phyloP scores from a whole-genome alignment of 2,888 invertebrate genomes.

The Callyntrura guangdongensis region DNA sequence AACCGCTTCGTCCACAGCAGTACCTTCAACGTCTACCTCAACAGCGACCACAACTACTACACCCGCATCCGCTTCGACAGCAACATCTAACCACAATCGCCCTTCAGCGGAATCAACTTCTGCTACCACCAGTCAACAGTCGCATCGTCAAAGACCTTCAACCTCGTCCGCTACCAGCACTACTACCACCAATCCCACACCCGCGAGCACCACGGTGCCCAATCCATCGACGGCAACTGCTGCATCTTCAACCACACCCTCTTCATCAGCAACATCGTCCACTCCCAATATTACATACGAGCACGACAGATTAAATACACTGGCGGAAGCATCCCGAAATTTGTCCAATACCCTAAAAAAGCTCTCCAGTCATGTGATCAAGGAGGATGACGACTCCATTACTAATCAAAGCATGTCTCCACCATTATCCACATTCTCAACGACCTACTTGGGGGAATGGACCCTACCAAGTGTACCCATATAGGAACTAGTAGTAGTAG shows the following conservation, averaged over 20 bases:
- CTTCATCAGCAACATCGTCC: constrained; percentile 82
- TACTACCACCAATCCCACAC: background rate
- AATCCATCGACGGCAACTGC: constrained; percentile 54
- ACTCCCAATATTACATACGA: constrained; percentile 87
- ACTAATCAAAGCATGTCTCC: constrained; percentile 91
- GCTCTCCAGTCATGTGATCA: constrained; percentile 95
- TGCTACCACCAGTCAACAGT: constrained; percentile 73
- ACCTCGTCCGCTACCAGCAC: constrained; percentile 73
- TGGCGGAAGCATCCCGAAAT: constrained; percentile 96
- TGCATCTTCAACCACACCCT: constrained; percentile 67
- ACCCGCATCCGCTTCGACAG: constrained; percentile 56
- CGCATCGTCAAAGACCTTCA: constrained; percentile 76
- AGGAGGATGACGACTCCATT: constrained; percentile 71
- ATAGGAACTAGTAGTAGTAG: constrained; percentile 23
- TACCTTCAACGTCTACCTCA: constrained; percentile 73
- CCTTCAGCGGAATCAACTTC: constrained; percentile 81
- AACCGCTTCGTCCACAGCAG: constrained; percentile 49
- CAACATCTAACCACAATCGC: constrained; percentile 67
- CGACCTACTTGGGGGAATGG: constrained; percentile 89
- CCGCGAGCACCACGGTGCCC: no score
- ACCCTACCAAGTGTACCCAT: constrained; percentile 52
- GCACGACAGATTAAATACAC: constrained; percentile 88
- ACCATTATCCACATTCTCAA: constrained; percentile 98
- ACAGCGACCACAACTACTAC: constrained; percentile 35
- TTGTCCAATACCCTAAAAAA: constrained; percentile 96